A percentile compares a stretch with the other conserved stretches of the same genome.
Evolutionary conservation across 2,888 invertebrate species (phyloP).

Genomic region (Drosophila paucipuncta): DNA sequence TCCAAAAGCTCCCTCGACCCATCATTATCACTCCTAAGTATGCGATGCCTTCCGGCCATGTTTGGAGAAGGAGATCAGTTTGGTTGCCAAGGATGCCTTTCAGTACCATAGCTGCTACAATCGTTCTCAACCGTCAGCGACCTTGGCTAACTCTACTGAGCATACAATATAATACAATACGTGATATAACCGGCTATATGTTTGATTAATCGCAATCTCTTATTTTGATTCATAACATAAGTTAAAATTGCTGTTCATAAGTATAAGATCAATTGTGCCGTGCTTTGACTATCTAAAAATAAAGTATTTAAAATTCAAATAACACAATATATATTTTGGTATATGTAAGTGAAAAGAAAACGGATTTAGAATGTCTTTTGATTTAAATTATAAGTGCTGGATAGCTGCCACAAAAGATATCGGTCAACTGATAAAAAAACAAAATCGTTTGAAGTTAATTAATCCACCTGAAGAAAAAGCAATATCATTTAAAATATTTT

Average conservation of each 20-base stretch:
- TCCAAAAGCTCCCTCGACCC: neutral
- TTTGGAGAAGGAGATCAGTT: neutral
- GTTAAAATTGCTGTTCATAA: neutral
- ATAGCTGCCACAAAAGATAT: constrained; percentile 85
- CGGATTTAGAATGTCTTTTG: constrained; percentile 84
- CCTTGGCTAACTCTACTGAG: neutral
- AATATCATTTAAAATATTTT: constrained; percentile 79
- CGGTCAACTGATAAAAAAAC: constrained; percentile 83
- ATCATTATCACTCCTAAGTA: neutral
- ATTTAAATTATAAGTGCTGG: constrained; percentile 86
- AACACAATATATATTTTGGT: constrained; percentile 2
- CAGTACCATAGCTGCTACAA: neutral
- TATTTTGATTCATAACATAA: neutral
- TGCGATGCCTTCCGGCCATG: neutral
- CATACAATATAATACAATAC: neutral
- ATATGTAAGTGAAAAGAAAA: neutral
- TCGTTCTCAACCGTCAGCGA: neutral
- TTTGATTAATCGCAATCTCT: neutral
- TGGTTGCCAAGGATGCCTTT: neutral
- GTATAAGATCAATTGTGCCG: constrained; percentile 10
- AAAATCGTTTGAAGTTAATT: constrained; percentile 80
- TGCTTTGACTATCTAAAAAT: constrained; percentile 5
- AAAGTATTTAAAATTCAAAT: neutral
- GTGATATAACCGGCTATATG: no score
- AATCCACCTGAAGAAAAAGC: constrained; percentile 70